These are phyloP conservation scores for Parambassis ranga DNA, from an alignment of 2,797 vertebrate genomes.

Conservation along the genomic window DNA sequence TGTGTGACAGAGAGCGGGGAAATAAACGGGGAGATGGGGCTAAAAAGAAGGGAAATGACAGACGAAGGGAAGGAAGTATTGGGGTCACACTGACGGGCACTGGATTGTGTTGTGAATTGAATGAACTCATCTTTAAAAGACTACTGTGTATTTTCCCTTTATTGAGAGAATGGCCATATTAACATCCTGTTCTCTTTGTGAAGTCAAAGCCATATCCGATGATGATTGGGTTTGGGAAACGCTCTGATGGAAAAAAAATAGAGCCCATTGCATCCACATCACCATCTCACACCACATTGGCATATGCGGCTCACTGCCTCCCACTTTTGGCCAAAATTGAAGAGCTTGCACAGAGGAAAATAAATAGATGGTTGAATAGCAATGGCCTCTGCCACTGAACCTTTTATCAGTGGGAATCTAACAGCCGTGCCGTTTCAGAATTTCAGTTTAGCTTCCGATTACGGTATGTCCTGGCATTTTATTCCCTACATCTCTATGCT, in stretches of 20 bases:
- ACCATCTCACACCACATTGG: constrained; percentile 82
- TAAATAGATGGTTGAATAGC: constrained; percentile 86
- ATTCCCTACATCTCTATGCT: constrained; percentile 98
- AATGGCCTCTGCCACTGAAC: constrained; percentile 84
- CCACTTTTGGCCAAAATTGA: constrained; percentile 87
- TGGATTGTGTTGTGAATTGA: constrained; percentile 79
- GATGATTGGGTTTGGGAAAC: constrained; percentile 81
- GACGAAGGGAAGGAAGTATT: constrained; percentile 71
- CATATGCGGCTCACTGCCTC: constrained; percentile 84
- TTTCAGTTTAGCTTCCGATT: constrained; percentile 99
- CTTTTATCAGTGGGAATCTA: constrained; percentile 88
- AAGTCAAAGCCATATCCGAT: constrained; percentile 83
- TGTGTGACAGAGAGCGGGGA: constrained; percentile 55
- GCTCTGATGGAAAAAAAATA: constrained; percentile 80
- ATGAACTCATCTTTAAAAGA: constrained; percentile 83
- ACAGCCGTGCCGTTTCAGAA: constrained; percentile 87
- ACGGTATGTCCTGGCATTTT: constrained; percentile 98
- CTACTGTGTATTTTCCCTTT: constrained; percentile 73
- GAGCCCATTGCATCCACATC: constrained; percentile 82
- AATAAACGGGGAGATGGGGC: constrained; percentile 56
- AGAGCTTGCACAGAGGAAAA: constrained; percentile 84
- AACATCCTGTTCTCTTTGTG: constrained; percentile 80
- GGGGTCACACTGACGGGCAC: constrained; percentile 76
- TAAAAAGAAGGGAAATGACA: constrained; percentile 67
- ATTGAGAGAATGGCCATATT: constrained; percentile 84